Evolutionary conservation across 2,888 invertebrate genomes (phyloP), one percentile per base, ranked within the genome.

Genomic region (Sinotaia quadrata): DNA sequence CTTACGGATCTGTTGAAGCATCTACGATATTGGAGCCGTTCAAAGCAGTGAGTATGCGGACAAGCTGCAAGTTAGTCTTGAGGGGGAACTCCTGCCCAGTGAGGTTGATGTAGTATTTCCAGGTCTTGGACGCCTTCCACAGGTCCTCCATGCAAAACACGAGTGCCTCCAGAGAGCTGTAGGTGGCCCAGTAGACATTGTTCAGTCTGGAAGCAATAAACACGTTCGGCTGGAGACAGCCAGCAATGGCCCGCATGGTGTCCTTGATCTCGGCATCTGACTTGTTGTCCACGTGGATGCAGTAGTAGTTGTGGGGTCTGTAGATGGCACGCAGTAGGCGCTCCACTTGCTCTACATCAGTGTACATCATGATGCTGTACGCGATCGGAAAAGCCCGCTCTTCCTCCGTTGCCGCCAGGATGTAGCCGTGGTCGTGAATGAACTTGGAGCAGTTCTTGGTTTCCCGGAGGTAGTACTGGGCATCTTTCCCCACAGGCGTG

Each of bases 31-130:
- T 73, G 29, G 73, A 63, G 4, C 71, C 73, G 36, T 73, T 62
- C 31, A 73, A 60, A 0, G 71, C 73, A 29, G 33, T 52, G 21
- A 73, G 71, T 47, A 70, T 73, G 8, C 52, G 34, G 12, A 73
- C 71, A 24, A 73, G 54, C 68, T 73, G 73, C 8, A 73, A 62
- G 47, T 73, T 73, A 62, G 70, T 73, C 41, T 73, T 73, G 51
- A 73, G 62, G 8, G 73, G 73, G 49, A 73, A 73, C 62, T 73
- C 73, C 67, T 73, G 73, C 5, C 73, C 73, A 24, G 73, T 73
- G 33, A 73, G 67, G 47, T 73, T 73, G 62, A 73, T 73, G 59
- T 71, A 73, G 51, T 73, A 73, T 34, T 62, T 68, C 73, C 73
- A 73, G 21, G 61, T 52, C n/a, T 33, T 65, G 21, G 70, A 68